phyloP scores from a whole-genome alignment of 37 sponge, comb jelly and placozoan species.

The Cladorhizidae sp. region DNA sequence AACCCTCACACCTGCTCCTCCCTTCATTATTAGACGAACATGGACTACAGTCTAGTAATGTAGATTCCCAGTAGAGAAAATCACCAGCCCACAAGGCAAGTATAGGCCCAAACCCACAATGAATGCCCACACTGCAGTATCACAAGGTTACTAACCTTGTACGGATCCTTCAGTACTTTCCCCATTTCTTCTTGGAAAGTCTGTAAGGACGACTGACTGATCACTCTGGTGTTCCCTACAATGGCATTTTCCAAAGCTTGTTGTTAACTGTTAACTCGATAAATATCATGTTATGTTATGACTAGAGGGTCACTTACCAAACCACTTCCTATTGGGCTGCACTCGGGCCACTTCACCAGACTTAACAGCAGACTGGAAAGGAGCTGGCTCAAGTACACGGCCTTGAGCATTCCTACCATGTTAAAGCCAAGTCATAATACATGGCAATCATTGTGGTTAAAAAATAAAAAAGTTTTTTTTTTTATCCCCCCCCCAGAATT shows the following conservation, averaged over 20 bases:
- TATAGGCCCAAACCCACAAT: no score
- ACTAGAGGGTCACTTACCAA: conserved; percentile 68
- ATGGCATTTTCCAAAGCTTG: background rate
- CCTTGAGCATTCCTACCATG: conserved; percentile 80
- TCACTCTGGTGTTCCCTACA: conserved; percentile 89
- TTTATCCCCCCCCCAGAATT: no score
- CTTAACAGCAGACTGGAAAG: conserved; percentile 77
- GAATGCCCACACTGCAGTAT: no score
- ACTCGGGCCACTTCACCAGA: conserved; percentile 93
- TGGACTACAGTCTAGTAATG: no score
- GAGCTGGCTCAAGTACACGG: conserved; percentile 84
- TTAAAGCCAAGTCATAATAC: background rate
- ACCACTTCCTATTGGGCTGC: conserved; percentile 98
- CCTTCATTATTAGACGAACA: no score
- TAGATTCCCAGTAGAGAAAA: no score
- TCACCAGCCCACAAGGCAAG: no score
- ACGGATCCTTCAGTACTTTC: conserved; percentile 90
- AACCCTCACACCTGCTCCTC: no score
- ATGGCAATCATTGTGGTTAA: background rate
- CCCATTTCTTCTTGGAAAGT: conserved; percentile 96
- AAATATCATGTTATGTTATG: background rate
- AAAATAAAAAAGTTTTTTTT: no score
- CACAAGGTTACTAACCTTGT: conserved; percentile 68
- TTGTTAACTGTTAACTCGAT: background rate
- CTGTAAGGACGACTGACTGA: conserved; percentile 92